Base-by-base conservation (phyloP, 2,113 vertebrate species). In the Thalassoma bifasciatum region DNA sequence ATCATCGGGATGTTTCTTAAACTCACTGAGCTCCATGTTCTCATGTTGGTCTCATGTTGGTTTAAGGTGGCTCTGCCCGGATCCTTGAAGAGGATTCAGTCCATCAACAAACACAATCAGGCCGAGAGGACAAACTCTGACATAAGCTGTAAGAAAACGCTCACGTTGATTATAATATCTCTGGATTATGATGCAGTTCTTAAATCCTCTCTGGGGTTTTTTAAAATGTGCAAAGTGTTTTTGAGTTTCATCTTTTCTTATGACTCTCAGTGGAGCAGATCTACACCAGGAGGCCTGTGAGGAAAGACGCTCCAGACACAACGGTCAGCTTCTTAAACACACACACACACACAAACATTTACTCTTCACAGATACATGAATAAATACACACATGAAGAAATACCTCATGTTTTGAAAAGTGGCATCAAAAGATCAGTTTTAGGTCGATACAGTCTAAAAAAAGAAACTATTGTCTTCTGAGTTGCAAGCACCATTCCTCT, bases 41-140 rank as follows among this genome's bases (percentile, higher is more conserved):
- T 46, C n/a, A 30, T 30, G 30, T 30, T 6, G 30, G 30, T 30
- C 30, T 30, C 30, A 65, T 60, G 8, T 53, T 61, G 26, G 17
- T 80, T 71, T 19, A 19, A 88, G 86, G 85, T 95, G 91, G 49
- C 56, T 0, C 84, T 92, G 1, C 91, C 94, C 1, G 90, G 91
- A 1, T 90, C 95, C 26, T 87, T 97, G 3, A 94, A 89, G 64
- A 90, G 96, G 70, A 97, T 98, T 75, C 93, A 92, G 65, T 98
- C 96, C 0, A 94, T 96, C 21, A 96, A 95, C 86, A 91, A 93
- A 80, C 93, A 95, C 89, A 93, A 91, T 65, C 89, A 86, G 2
- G 93, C 95, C 7, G 92, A 92, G 63, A 87, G 95, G 69, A 94
- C 94, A 1, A 89, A 92, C 40, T 94, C 94, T 0, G 94, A 95